These are phyloP conservation scores for Deilephila elpenor DNA, from an alignment of 2,888 invertebrate species.

Conservation along the genomic window DNA sequence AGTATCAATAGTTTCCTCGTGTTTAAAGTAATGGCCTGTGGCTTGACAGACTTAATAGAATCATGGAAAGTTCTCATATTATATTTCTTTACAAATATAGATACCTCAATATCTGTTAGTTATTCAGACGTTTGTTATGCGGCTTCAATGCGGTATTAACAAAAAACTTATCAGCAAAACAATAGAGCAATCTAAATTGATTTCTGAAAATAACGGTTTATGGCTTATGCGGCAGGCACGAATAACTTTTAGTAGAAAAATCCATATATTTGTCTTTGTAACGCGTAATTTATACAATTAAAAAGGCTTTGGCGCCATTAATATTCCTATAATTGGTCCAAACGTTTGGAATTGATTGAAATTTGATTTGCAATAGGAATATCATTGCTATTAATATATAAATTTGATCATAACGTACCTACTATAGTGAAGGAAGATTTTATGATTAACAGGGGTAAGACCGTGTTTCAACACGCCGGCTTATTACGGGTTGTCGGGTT, in stretches of 20 bases:
- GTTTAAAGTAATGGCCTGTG: no score
- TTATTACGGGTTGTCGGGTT: no score
- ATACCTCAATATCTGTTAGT: no score
- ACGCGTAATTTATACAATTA: conserved; percentile 7
- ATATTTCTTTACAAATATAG: no score
- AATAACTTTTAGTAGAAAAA: conserved; percentile 8
- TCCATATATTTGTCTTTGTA: conserved; percentile 17
- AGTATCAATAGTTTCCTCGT: conserved; percentile 25
- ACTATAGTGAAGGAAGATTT: no score
- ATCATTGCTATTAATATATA: neutral
- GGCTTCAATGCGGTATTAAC: no score
- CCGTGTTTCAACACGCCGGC: no score
- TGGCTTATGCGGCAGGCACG: no score
- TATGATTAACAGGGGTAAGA: no score
- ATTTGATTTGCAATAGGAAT: neutral
- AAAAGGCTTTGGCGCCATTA: conserved; percentile 34
- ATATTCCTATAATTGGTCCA: neutral
- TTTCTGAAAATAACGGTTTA: neutral
- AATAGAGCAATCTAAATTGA: neutral
- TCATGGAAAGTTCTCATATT: no score
- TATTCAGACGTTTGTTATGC: no score
- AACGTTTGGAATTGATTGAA: neutral
- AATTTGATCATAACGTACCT: neutral
- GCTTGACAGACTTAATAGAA: no score
- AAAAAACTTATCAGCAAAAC: neutral